Evolutionary conservation across 2,113 vertebrate species (phyloP).

Genomic region (Lophius piscatorius): DNA sequence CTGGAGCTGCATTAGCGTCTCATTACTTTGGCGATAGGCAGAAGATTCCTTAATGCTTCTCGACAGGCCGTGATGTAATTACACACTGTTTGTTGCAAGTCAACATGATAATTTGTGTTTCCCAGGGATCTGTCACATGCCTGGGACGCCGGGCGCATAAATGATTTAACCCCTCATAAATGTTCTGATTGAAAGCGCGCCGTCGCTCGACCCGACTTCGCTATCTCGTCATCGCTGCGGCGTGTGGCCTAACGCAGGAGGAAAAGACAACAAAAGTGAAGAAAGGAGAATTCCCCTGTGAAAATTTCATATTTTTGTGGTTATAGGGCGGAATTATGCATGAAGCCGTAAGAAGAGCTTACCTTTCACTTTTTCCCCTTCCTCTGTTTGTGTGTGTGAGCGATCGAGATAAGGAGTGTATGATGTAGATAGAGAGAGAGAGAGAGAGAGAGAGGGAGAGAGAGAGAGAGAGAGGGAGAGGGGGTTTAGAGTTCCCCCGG

Average conservation of each 20-base stretch:
- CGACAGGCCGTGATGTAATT: constrained; percentile 78
- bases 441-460: not conserved
- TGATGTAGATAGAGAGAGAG: constrained; percentile 34
- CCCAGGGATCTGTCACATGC: constrained; percentile 72
- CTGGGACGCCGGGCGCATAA: constrained; percentile 68
- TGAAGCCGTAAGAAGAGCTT: constrained; percentile 66
- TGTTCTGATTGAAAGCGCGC: constrained; percentile 75
- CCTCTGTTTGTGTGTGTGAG: constrained; percentile 22
- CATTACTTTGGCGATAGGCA: constrained; percentile 70
- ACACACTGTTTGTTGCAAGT: constrained; percentile 78
- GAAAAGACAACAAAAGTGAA: not conserved
- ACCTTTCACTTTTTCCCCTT: constrained; percentile 66
- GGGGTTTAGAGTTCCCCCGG: constrained; percentile 62
- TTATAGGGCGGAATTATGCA: constrained; percentile 72
- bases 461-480: no score
- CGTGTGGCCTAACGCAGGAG: constrained; percentile 39
- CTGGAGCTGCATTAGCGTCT: constrained; percentile 75
- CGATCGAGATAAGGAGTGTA: constrained; percentile 38
- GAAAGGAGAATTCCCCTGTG: constrained; percentile 21
- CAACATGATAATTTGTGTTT: constrained; percentile 78
- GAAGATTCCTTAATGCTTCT: constrained; percentile 73
- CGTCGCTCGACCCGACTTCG: constrained; percentile 61
- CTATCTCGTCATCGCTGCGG: constrained; percentile 48
- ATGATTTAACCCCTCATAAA: constrained; percentile 77
- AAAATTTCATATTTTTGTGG: constrained; percentile 52